phyloP scores from a whole-genome alignment of 2,797 vertebrate species.

The Acipenser transmontanus region DNA sequence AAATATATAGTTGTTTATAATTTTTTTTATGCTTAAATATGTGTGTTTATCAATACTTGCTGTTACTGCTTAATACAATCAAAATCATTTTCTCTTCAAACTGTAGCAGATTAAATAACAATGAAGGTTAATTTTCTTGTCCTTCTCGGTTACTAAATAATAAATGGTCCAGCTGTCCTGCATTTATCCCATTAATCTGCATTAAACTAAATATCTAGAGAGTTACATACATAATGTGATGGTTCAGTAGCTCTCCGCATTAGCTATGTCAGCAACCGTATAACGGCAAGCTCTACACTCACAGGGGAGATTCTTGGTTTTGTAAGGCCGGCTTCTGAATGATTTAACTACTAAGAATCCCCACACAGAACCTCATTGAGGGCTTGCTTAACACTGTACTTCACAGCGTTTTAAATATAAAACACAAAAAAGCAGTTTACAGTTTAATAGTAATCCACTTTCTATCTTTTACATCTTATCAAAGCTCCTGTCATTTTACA shows the following conservation, averaged over 20 bases:
- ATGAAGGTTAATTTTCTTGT: no score
- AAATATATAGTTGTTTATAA: no score
- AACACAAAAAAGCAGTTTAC: not conserved
- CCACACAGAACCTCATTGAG: not conserved
- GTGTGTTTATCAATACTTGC: no score
- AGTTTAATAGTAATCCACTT: not conserved
- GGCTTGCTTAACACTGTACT: not conserved
- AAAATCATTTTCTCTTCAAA: no score
- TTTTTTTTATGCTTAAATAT: no score
- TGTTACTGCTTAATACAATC: no score
- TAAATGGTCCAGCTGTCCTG: not conserved
- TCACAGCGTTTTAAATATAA: not conserved
- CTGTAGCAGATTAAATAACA: no score
- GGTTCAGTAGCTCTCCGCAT: not conserved
- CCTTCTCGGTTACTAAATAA: no score
- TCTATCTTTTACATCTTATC: no score
- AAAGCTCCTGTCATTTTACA: no score
- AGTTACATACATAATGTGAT: not conserved
- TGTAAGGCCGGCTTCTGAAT: not conserved
- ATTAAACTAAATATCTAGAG: not conserved
- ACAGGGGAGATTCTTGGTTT: not conserved
- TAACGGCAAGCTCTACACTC: not conserved
- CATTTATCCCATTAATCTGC: not conserved
- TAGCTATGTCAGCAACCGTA: not conserved
- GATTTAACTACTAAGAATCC: not conserved